A percentile compares a stretch with the other conserved stretches of the same genome.
Evolutionary conservation across 1,140 invertebrate genomes (phyloP).

Genomic region (Drosophila truncata): DNA sequence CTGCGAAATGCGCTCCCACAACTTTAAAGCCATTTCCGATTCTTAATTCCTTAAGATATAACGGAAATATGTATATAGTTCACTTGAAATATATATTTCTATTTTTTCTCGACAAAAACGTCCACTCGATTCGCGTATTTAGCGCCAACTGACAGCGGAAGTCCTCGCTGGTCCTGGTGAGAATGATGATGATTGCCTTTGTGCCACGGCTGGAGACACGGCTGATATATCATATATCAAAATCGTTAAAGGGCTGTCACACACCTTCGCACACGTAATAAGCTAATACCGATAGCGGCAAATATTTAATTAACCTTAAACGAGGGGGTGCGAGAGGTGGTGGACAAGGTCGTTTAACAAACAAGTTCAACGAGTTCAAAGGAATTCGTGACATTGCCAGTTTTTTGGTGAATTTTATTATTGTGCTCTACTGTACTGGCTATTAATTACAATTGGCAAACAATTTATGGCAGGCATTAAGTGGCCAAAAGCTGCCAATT

Average conservation of each 20-base stretch:
- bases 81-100: neutral
- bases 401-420: constrained; percentile 9
- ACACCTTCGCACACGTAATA: constrained; percentile 58
- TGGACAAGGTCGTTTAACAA: constrained; percentile 51
- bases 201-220: constrained; percentile 14
- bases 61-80: no score
- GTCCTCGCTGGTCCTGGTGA: constrained; percentile 12
- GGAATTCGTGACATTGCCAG: constrained; percentile 20
- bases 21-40: constrained; percentile 59
- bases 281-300: constrained; percentile 68
- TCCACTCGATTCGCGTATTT: constrained; percentile 52
- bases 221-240: constrained; percentile 58
- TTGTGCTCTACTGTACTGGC: neutral
- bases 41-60: no score
- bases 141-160: constrained; percentile 53
- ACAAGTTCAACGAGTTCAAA: constrained; percentile 25
- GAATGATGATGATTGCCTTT: constrained; percentile 44
- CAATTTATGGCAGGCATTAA: constrained; percentile 37
- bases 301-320: constrained; percentile 81
- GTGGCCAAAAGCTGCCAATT: neutral
- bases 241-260: constrained; percentile 61
- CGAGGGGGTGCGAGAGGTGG: neutral
- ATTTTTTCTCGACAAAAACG: constrained; percentile 5
- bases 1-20: constrained; percentile 74
- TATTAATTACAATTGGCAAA: constrained; percentile 54